A percentile compares a stretch with the other conserved stretches of the same genome.
Evolutionary conservation across 2,797 vertebrate species (phyloP).

Genomic region (Cichlasoma orientale): DNA sequence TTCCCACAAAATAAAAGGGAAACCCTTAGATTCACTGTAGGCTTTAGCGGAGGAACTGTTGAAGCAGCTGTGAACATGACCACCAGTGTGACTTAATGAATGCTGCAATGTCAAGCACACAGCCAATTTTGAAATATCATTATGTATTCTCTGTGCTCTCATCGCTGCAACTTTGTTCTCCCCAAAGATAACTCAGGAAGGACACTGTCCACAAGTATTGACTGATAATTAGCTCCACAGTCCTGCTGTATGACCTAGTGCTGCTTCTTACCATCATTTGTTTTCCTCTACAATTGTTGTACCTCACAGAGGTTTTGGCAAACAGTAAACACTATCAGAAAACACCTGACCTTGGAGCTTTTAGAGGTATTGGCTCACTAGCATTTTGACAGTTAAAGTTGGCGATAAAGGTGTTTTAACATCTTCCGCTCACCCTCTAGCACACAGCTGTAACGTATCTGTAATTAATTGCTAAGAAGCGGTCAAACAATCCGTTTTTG

Average conservation of each 20-base stretch:
- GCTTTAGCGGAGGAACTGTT: not conserved
- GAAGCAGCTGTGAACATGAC: conserved; percentile 8
- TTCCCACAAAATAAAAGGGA: not conserved
- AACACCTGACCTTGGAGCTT: not conserved
- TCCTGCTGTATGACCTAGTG: conserved; percentile 12
- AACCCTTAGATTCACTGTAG: not conserved
- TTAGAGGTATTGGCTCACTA: conserved; percentile 25
- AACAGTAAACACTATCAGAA: conserved; percentile 4
- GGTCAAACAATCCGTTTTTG: not conserved
- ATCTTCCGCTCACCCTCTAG: conserved; percentile 23
- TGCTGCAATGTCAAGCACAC: conserved; percentile 4
- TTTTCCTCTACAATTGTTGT: not conserved
- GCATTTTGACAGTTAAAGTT: conserved; percentile 11
- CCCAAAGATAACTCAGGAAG: conserved; percentile 11
- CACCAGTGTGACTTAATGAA: not conserved
- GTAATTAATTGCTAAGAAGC: not conserved
- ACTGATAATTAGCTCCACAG: conserved; percentile 26
- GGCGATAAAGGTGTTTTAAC: conserved; percentile 18
- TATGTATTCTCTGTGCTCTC: conserved; percentile 17
- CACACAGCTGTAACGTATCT: conserved; percentile 37
- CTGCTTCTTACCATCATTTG: not conserved
- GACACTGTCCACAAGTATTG: conserved; percentile 30
- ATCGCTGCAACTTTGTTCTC: conserved; percentile 17
- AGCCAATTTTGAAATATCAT: conserved; percentile 5
- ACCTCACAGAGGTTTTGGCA: not conserved